Percentiles rank a stretch among this genome's conserved stretches.
Conservation (phyloP, 1,140 invertebrate genomes). For the Dufourea novaeangliae region DNA sequence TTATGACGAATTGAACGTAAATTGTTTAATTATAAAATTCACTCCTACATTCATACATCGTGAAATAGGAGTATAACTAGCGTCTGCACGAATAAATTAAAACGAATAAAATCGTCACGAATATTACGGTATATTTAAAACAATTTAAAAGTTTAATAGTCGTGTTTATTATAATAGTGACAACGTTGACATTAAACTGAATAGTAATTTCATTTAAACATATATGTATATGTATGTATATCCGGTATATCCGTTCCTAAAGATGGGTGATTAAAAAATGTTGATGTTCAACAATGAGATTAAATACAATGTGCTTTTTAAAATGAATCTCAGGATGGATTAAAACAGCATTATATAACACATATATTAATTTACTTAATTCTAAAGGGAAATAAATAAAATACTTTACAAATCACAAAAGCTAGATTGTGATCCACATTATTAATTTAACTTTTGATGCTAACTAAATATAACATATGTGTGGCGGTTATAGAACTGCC, state of each 20-base stretch:
- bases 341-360: conserved; percentile 38
- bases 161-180: conserved; percentile 19
- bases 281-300: conserved; percentile 36
- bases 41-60: neutral
- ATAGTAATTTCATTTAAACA: conserved; percentile 21
- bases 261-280: conserved; percentile 8
- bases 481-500: too few relatives aligned
- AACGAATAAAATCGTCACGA: conserved; percentile 4
- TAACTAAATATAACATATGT: conserved; percentile 48
- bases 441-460: conserved; percentile 24
- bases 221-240: too few relatives aligned
- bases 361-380: conserved; percentile 59
- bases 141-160: conserved; percentile 30
- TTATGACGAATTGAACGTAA: conserved; percentile 20
- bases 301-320: conserved; percentile 37
- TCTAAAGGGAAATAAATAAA: conserved; percentile 60
- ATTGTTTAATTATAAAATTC: neutral
- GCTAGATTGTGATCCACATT: conserved; percentile 18
- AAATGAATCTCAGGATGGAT: conserved; percentile 25
- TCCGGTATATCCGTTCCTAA: conserved; percentile 16
- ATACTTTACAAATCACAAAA: conserved; percentile 45
- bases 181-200: conserved; percentile 6
- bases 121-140: conserved; percentile 6
- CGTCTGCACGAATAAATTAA: conserved; percentile 32
- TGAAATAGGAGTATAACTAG: conserved; percentile 18